A percentile compares a stretch with the other conserved stretches of the same genome.
These are phyloP conservation scores for Molanna angustata DNA, from an alignment of 2,888 invertebrate genomes.

Conservation along the genomic window DNA sequence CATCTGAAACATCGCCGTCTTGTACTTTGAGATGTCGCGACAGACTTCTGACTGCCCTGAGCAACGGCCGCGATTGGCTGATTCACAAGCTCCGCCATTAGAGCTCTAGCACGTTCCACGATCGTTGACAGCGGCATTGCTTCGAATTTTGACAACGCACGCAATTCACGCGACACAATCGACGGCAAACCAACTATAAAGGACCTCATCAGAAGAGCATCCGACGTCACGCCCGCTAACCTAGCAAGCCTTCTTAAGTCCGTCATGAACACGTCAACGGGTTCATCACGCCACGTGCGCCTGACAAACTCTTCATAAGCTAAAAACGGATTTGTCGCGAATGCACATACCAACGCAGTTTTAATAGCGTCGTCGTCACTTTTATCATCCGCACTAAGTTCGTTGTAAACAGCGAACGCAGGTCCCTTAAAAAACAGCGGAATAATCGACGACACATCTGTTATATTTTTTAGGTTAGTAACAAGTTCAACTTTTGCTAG, in stretches of 20 bases:
- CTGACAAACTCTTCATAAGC: not conserved
- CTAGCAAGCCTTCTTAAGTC: not conserved
- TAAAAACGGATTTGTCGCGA: not conserved
- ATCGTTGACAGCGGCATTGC: too few relatives aligned
- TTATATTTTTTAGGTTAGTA: not conserved
- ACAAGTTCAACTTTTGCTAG: not conserved
- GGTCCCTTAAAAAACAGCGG: not conserved
- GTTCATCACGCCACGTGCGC: not conserved
- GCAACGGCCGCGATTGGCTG: too few relatives aligned
- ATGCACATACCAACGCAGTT: too few relatives aligned
- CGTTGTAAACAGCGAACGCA: not conserved
- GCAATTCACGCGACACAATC: too few relatives aligned
- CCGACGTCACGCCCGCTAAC: not conserved
- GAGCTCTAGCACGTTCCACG: too few relatives aligned
- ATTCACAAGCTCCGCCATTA: too few relatives aligned
- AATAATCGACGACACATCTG: not conserved
- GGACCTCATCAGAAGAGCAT: not conserved
- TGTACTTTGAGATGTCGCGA: too few relatives aligned
- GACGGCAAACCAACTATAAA: not conserved
- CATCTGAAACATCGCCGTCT: too few relatives aligned
- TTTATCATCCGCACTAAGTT: too few relatives aligned
- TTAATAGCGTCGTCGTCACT: too few relatives aligned
- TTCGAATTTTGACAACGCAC: too few relatives aligned
- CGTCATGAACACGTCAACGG: not conserved
- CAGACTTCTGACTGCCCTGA: too few relatives aligned